Evolutionary conservation across 2,888 invertebrate genomes (phyloP).

Genomic region (Yponomeuta cagnagella): DNA sequence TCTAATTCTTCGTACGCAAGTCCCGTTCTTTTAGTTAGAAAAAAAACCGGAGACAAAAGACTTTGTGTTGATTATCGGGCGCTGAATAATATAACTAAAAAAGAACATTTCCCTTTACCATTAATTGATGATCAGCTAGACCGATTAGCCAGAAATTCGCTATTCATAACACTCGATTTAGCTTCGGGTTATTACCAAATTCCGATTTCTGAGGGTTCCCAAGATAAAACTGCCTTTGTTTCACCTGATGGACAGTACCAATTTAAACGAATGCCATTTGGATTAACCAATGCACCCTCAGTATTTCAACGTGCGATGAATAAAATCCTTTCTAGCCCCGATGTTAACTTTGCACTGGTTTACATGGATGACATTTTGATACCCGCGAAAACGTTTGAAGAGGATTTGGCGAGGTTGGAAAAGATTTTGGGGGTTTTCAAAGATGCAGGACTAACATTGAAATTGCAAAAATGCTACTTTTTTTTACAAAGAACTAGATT

Average conservation of each 20-base stretch:
- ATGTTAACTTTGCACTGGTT: constrained; percentile 16
- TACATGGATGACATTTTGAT: constrained; percentile 14
- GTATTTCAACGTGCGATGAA: constrained; percentile 18
- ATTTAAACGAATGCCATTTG: constrained; percentile 14
- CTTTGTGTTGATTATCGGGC: constrained; percentile 18
- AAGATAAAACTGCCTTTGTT: constrained; percentile 19
- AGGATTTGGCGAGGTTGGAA: not conserved
- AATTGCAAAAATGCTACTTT: constrained; percentile 29
- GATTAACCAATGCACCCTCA: constrained; percentile 11
- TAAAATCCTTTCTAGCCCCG: constrained; percentile 4
- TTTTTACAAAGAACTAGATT: constrained; percentile 26
- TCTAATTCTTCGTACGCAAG: constrained; percentile 14
- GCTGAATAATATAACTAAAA: constrained; percentile 20
- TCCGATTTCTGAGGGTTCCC: constrained; percentile 10
- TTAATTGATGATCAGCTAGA: constrained; percentile 22
- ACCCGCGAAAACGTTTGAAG: constrained; percentile 1
- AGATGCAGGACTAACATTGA: constrained; percentile 26
- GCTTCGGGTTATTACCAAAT: constrained; percentile 17
- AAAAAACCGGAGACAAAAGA: constrained; percentile 14
- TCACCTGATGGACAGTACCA: constrained; percentile 20
- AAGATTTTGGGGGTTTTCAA: constrained; percentile 23
- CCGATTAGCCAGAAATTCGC: constrained; percentile 13
- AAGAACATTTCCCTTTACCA: constrained; percentile 26
- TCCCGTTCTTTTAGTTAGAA: constrained; percentile 15
- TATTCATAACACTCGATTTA: constrained; percentile 19